Percentiles rank a stretch among this genome's conserved stretches.
Conservation (phyloP, 2,888 invertebrate genomes). For the Sesia apiformis region DNA sequence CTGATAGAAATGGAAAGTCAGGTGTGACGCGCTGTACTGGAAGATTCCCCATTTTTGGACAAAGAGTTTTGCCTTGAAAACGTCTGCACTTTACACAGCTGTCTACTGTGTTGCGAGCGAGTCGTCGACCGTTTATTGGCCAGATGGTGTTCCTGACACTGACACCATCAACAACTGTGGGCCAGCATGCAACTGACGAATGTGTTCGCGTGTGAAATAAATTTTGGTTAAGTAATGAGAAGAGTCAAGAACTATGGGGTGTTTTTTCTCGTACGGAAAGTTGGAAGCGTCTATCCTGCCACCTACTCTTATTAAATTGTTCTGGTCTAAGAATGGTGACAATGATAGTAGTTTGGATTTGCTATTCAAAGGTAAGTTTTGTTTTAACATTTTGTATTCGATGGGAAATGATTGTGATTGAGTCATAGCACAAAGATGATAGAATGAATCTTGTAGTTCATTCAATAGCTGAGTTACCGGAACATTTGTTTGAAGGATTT, state of each 20-base stretch:
- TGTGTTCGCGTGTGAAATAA: background rate
- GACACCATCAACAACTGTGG: constrained; percentile 2
- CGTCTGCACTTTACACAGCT: background rate
- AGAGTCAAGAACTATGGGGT: no score
- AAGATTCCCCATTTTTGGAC: constrained; percentile 5
- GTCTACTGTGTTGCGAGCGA: no score
- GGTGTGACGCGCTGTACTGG: no score
- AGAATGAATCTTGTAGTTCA: constrained; percentile 5
- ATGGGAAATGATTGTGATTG: constrained; percentile 1
- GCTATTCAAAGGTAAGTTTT: constrained; percentile 1
- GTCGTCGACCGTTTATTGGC: constrained; percentile 8
- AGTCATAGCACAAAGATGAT: background rate
- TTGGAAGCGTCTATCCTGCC: no score
- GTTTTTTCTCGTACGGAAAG: no score
- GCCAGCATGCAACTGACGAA: constrained; percentile 2
- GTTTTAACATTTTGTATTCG: constrained; percentile 1
- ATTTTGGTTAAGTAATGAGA: no score
- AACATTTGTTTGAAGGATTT: constrained; percentile 1
- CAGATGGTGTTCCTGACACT: constrained; percentile 1
- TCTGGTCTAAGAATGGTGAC: no score
- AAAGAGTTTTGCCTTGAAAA: background rate
- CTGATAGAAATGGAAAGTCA: no score
- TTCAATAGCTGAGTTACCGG: background rate
- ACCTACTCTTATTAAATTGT: no score
- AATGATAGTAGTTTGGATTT: background rate